Base-by-base conservation (phyloP, 2,888 invertebrate genomes). In the Drosophila robusta region DNA sequence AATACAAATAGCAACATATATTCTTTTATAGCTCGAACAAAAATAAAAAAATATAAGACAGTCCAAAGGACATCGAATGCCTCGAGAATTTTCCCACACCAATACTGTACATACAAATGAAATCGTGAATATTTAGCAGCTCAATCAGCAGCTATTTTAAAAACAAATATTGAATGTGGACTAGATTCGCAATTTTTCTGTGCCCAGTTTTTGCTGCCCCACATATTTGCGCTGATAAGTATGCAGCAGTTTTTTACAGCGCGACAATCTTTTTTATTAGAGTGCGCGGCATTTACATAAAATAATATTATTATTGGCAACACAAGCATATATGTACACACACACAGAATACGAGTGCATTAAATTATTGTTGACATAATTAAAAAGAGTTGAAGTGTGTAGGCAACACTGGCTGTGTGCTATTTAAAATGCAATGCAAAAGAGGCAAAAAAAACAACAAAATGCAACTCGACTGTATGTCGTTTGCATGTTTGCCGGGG, bases 301-400 rank as follows among this genome's bases (percentile, higher is more conserved):
- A 78, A 75, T 78, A 83, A 81, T 81, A 75, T 83, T 83, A 60
- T 75, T 75, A 75, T 80, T 80, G 79, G 56, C 68, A 63, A 54
- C 58, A 70, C 58, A 67, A 54, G 47, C 50, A 51, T 51, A 46
- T 60, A 9, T 34, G 51, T 38, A 38, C 32, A 26, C 26, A 16
- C 54, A 60, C 52, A 54, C 36, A 49, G 51, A 39, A 50, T 41
- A 58, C 44, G 72, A 83, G 80, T 80, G 75, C 80, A 83, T 83
- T 78, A 81, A 84, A 84, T 80, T 78, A 80, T 76, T 84, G 84
- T 84, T 84, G 78, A 82, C 76, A 71, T 80, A 73, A 78, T 71
- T 78, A 72, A 78, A 75, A 63, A 50, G 45, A 55, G 64, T 50
- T 73, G 64, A 66, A 67, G 56, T 57, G 75, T 58, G 55, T 61